Percentiles rank a stretch among this genome's conserved stretches.
Conservation (phyloP, 2,888 invertebrate species). For the Leptinotarsa juncta region DNA sequence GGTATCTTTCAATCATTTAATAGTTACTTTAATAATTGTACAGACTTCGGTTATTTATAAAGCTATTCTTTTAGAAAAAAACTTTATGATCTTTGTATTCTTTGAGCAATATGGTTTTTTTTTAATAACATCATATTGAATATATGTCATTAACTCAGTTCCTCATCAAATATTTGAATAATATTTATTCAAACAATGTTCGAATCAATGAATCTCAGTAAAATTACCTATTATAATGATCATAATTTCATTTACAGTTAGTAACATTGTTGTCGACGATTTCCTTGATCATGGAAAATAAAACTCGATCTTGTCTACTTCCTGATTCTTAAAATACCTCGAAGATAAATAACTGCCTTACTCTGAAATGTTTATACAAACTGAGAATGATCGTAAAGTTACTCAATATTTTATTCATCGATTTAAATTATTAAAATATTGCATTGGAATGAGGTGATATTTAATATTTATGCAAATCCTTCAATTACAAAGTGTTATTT, state of each 20-base stretch:
- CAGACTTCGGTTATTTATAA: no score
- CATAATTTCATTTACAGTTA: background rate
- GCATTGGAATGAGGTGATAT: background rate
- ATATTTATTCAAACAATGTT: background rate
- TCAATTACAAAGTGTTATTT: conserved; percentile 2
- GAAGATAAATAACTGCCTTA: background rate
- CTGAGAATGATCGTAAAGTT: background rate
- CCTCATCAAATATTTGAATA: background rate
- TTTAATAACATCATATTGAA: no score
- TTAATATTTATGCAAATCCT: conserved; percentile 4
- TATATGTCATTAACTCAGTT: no score
- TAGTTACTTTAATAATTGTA: no score
- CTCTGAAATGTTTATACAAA: background rate
- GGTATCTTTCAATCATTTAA: no score
- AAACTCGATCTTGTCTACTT: background rate
- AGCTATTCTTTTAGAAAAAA: no score
- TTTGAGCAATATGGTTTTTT: no score
- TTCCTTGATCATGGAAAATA: background rate
- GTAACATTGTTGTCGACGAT: conserved; percentile 1
- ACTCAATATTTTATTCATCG: conserved; percentile 9
- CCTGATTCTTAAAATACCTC: conserved; percentile 7
- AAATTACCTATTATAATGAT: background rate
- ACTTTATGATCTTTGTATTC: no score
- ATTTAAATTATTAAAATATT: background rate
- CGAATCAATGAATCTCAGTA: background rate